A percentile compares a stretch with the other conserved stretches of the same genome.
Conservation (phyloP, 2,797 vertebrate genomes). For the Syndactyla subalaris region DNA sequence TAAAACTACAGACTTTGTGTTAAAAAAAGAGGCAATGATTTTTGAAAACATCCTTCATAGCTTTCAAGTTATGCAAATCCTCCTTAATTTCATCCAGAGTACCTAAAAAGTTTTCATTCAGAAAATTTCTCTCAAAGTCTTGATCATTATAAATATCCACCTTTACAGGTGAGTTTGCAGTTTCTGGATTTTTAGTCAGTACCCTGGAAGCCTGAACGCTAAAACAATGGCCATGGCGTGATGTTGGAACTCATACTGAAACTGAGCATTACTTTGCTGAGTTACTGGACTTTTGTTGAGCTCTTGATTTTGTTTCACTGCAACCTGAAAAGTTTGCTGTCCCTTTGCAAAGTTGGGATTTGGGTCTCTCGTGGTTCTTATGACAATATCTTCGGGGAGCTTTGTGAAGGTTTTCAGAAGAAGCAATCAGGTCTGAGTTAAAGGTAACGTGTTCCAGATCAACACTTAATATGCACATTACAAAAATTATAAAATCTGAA, state of each 20-base stretch:
- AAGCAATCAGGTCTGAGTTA: background rate
- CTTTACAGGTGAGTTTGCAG: background rate
- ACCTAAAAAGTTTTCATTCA: background rate
- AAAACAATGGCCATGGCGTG: rapidly evolving
- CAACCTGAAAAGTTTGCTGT: background rate
- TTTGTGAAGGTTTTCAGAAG: background rate
- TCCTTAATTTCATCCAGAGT: background rate
- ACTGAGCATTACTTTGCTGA: background rate
- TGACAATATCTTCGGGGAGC: background rate
- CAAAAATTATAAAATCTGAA: background rate
- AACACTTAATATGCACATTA: background rate
- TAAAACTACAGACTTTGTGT: background rate
- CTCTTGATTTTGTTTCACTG: background rate
- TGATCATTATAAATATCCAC: background rate
- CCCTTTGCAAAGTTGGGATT: background rate
- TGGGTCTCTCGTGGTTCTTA: background rate
- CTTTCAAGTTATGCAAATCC: background rate
- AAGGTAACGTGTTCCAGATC: background rate
- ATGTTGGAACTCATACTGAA: background rate
- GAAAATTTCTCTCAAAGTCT: background rate
- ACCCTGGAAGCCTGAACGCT: background rate
- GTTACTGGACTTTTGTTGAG: background rate
- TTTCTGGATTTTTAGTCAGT: background rate
- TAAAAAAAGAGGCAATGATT: background rate
- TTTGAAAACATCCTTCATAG: background rate